Base-by-base conservation (phyloP, 1,140 invertebrate species). In the Pantala flavescens region DNA sequence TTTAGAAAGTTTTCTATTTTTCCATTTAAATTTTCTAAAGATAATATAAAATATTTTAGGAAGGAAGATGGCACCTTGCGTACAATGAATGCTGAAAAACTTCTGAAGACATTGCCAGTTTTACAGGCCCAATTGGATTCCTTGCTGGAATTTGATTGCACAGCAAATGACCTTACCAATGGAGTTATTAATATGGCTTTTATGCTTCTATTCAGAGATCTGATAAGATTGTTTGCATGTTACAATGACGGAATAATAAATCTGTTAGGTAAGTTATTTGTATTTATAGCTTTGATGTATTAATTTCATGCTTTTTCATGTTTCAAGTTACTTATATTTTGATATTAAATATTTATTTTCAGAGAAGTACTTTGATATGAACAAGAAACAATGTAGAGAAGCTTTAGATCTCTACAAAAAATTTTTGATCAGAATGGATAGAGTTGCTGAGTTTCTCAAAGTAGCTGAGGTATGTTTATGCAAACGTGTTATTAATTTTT, bases 191-290 rank as follows among this genome's bases (percentile, higher is more conserved):
- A 97, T 81, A 96, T 97, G 87, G 95, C 94, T 79, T 99, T 99
- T 83, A 97, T 99, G 92, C 86, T 99, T 75, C 87, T 99, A 70
- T 99, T 99, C 84, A 90, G 97, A 84, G 98, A 99, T 88, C 89
- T 99, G 78, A 99, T 99, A 82, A 89, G 98, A 79, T 86, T 99
- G 75, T 99, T 99, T 88, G 98, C 98, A 72, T 98, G 97, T 83
- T 99, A 99, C 86, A 99, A 99, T 84, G 98, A 99, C 85, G 98
- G 96, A 78, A 97, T 99, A 78, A 99, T 99, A 80, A 99, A 99
- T 88, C 88, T 99, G 78, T 86, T 99, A 84, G 91, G 91, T 91
- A 83, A 82, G 78, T 21, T 23, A 23, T 19, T 23, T 24, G 19
- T 19, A 42, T 9, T 42, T 0, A 23, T 23, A 19, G 11, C 12